Percentiles rank a stretch among this genome's conserved stretches.
Conservation (phyloP, 1,140 invertebrate genomes). For the Zelostemma sp. region DNA sequence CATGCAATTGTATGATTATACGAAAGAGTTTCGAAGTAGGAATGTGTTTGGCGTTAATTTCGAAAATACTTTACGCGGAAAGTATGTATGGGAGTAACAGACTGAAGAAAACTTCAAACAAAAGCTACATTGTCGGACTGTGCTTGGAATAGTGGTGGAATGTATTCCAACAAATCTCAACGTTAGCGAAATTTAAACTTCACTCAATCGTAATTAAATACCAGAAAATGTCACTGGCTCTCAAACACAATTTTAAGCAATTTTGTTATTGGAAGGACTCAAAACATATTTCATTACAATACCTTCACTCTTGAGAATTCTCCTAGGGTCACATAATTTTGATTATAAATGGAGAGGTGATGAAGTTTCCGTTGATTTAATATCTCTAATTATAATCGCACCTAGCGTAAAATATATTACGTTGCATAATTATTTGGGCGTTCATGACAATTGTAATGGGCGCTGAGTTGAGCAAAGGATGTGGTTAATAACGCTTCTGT, state of each 20-base stretch:
- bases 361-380: too few relatives aligned
- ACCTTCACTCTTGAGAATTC: too few relatives aligned
- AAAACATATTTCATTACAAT: background rate
- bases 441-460: background rate
- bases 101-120: background rate
- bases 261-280: background rate
- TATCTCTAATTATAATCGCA: too few relatives aligned
- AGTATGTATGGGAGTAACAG: slow-evolving; percentile 6
- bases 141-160: background rate
- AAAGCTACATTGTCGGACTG: background rate
- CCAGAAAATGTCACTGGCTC: too few relatives aligned
- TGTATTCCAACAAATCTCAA: slow-evolving; percentile 1
- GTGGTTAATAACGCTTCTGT: slow-evolving; percentile 1
- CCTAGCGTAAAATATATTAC: too few relatives aligned
- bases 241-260: background rate
- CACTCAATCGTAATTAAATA: background rate
- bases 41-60: slow-evolving; percentile 10
- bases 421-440: background rate
- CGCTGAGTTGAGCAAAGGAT: slow-evolving; percentile 3
- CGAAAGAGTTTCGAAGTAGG: slow-evolving; percentile 3
- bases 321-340: too few relatives aligned
- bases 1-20: slow-evolving; percentile 8
- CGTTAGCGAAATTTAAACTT: background rate
- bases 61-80: background rate
- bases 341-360: too few relatives aligned